phyloP scores from a whole-genome alignment of 2,113 vertebrate species.

The Riparia riparia region DNA sequence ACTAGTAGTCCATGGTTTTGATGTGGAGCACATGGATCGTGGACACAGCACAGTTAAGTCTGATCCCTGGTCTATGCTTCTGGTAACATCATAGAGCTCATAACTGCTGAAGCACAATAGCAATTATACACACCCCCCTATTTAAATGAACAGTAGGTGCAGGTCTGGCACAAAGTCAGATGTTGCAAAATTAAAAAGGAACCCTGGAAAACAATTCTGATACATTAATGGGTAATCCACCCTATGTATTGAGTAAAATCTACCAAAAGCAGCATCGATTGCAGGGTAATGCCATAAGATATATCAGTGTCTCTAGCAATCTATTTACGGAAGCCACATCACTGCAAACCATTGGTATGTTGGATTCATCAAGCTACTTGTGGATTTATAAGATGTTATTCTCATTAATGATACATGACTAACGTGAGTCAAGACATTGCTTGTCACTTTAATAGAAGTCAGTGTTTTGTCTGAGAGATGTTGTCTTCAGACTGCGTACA shows the following conservation, averaged over 20 bases:
- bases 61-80: not conserved
- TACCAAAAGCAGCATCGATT: constrained; percentile 49
- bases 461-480: constrained; percentile 8
- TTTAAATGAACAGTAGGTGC: not conserved
- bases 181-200: constrained; percentile 28
- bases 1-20: not conserved
- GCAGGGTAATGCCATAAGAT: constrained; percentile 66
- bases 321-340: constrained; percentile 74
- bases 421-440: constrained; percentile 20
- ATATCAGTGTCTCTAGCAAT: constrained; percentile 51
- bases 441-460: constrained; percentile 41
- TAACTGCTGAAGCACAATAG: not conserved
- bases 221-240: not conserved
- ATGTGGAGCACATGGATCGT: fast-evolving
- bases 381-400: constrained; percentile 49
- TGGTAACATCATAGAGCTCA: not conserved
- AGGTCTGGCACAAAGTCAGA: not conserved
- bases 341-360: constrained; percentile 70
- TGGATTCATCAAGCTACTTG: constrained; percentile 49
- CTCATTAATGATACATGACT: constrained; percentile 66
- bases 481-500: not conserved
- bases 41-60: not conserved
- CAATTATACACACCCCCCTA: not conserved
- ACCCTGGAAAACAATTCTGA: not conserved
- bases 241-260: constrained; percentile 45